Percentiles rank a stretch among this genome's conserved stretches.
Conservation (phyloP, 2,797 vertebrate genomes). For the Anableps anableps region DNA sequence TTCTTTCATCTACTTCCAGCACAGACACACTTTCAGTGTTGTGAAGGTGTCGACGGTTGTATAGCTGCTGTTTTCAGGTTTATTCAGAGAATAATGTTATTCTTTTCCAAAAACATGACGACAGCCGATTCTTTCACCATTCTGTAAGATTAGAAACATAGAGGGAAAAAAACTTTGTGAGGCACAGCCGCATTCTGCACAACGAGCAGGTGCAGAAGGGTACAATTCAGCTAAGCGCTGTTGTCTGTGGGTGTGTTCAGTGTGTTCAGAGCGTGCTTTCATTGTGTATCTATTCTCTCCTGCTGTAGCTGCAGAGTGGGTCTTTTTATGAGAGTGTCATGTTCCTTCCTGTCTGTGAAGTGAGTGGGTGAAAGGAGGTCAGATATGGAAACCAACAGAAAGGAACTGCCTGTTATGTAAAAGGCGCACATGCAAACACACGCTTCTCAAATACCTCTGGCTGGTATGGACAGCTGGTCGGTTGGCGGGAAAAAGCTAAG, state of each 20-base stretch:
- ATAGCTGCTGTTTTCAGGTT: not conserved
- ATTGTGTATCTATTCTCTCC: slow-evolving; percentile 9
- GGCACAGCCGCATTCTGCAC: not conserved
- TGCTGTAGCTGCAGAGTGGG: slow-evolving; percentile 16
- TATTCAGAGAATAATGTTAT: not conserved
- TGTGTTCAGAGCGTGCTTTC: slow-evolving; percentile 5
- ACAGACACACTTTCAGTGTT: not conserved
- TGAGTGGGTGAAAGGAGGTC: slow-evolving; percentile 30
- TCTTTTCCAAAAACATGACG: not conserved
- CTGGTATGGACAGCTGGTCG: slow-evolving; percentile 68
- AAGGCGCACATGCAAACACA: slow-evolving; percentile 31
- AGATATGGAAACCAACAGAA: slow-evolving; percentile 37
- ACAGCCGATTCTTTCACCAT: not conserved
- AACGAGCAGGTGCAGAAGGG: slow-evolving; percentile 6
- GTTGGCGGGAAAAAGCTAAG: slow-evolving; percentile 71
- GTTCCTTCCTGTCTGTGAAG: slow-evolving; percentile 47
- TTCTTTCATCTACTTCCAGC: not conserved
- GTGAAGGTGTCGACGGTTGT: not conserved
- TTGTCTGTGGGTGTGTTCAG: slow-evolving; percentile 6
- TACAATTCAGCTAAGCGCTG: not conserved
- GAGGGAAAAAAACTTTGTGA: not conserved
- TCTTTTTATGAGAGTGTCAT: slow-evolving; percentile 31
- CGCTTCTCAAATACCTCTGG: slow-evolving; percentile 47
- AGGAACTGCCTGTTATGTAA: slow-evolving; percentile 37
- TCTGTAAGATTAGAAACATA: not conserved